These are phyloP conservation scores for Pelmatolapia mariae DNA, from an alignment of 2,113 vertebrate species.

Conservation along the genomic window DNA sequence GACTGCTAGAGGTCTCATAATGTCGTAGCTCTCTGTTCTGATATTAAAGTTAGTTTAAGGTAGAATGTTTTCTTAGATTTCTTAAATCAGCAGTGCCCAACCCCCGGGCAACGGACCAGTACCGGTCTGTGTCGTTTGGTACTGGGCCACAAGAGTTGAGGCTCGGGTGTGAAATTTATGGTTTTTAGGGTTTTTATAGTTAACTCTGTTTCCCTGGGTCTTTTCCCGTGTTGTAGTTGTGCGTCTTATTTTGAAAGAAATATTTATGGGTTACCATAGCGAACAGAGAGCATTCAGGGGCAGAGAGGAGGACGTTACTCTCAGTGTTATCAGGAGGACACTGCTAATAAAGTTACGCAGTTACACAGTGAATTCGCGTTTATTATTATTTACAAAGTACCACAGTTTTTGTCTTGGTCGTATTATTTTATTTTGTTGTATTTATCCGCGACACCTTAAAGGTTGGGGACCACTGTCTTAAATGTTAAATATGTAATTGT, in stretches of 20 bases:
- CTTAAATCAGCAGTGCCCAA: no score
- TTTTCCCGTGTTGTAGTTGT: background rate
- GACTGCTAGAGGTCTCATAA: background rate
- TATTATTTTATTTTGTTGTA: background rate
- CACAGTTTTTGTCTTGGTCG: background rate
- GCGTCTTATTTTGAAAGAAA: background rate
- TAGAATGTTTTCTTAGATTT: no score
- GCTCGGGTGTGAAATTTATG: no score
- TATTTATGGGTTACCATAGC: background rate
- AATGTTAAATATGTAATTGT: no score
- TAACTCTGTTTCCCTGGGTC: no score
- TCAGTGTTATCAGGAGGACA: background rate
- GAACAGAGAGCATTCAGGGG: accelerated
- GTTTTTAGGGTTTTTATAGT: no score
- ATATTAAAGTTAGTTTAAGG: no score
- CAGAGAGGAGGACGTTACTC: background rate
- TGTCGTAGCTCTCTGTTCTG: background rate
- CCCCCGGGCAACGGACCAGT: no score
- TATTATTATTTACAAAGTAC: background rate
- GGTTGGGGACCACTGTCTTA: no score
- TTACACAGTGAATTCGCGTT: background rate
- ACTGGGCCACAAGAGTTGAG: no score
- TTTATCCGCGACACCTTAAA: background rate
- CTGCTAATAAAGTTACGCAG: background rate
- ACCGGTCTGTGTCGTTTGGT: no score